Evolutionary conservation across 2,888 invertebrate genomes (phyloP).

Genomic region (Mesorhabditis spiculigera): DNA sequence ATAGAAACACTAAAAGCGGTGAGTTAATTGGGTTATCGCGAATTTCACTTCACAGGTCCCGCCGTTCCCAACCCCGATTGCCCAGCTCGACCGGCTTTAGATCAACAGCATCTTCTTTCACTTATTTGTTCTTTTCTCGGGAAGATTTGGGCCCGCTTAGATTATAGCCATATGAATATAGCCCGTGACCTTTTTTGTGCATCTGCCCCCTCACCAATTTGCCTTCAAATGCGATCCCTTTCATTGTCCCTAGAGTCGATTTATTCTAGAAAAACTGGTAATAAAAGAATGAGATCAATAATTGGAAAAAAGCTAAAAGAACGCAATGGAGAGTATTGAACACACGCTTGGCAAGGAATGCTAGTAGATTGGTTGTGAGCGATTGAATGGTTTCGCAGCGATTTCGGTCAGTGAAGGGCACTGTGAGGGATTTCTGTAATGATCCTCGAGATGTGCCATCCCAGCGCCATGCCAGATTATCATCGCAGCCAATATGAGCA

Average conservation of each 20-base stretch:
- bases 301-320: no score
- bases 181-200: neutral
- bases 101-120: neutral
- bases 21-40: slow-evolving; percentile 8
- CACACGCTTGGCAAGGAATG: no score
- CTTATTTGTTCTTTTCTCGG: neutral
- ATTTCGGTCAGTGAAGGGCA: neutral
- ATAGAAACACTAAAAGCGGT: slow-evolving; percentile 37
- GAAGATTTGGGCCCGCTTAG: no score
- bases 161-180: no score
- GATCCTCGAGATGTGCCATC: slow-evolving; percentile 17
- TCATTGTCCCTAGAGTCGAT: no score
- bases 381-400: neutral
- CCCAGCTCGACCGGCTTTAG: slow-evolving; percentile 26
- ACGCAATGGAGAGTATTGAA: no score
- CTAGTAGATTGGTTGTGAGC: no score
- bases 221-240: no score
- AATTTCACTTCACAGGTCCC: slow-evolving; percentile 23
- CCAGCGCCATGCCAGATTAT: slow-evolving; percentile 81
- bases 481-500: slow-evolving; percentile 80
- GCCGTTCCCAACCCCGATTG: slow-evolving; percentile 29
- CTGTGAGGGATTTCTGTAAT: neutral
- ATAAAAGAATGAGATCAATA: no score
- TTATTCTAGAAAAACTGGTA: no score
- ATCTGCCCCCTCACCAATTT: neutral